Evolutionary conservation across 2,113 vertebrate genomes (phyloP).

Genomic region (Ia io): DNA sequence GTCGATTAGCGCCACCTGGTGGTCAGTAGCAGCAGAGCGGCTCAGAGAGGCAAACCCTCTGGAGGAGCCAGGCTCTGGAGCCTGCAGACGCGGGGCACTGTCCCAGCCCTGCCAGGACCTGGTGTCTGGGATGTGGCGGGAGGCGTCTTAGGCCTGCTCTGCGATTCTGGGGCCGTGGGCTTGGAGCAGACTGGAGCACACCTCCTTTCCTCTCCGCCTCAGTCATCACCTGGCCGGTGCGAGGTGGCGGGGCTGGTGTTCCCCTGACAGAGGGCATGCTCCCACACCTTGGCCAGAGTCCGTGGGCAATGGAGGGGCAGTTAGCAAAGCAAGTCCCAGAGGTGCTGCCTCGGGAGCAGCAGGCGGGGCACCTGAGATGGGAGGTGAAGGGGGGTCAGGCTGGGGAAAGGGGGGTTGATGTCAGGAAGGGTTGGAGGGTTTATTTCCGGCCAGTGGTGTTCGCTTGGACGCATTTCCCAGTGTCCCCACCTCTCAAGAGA

Average conservation of each 20-base stretch:
- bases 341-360: not conserved
- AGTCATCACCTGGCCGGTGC: too few relatives aligned
- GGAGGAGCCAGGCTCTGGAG: not conserved
- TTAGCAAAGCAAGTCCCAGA: not conserved
- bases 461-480: too few relatives aligned
- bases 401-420: accelerated
- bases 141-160: not conserved
- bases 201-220: not conserved
- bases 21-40: not conserved
- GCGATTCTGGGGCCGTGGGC: not conserved
- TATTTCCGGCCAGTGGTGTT: not conserved
- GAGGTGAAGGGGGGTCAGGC: too few relatives aligned
- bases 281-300: not conserved
- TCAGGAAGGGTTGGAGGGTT: not conserved
- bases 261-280: not conserved
- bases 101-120: too few relatives aligned
- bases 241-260: not conserved
- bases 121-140: not conserved
- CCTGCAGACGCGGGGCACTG: accelerated
- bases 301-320: accelerated
- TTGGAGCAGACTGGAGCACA: not conserved
- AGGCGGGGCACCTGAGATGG: too few relatives aligned
- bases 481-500: accelerated
- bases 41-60: accelerated
- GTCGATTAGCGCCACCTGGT: slow-evolving; percentile 66